These are phyloP conservation scores for Piscicola geometra DNA, from an alignment of 2,888 invertebrate species.

Conservation along the genomic window DNA sequence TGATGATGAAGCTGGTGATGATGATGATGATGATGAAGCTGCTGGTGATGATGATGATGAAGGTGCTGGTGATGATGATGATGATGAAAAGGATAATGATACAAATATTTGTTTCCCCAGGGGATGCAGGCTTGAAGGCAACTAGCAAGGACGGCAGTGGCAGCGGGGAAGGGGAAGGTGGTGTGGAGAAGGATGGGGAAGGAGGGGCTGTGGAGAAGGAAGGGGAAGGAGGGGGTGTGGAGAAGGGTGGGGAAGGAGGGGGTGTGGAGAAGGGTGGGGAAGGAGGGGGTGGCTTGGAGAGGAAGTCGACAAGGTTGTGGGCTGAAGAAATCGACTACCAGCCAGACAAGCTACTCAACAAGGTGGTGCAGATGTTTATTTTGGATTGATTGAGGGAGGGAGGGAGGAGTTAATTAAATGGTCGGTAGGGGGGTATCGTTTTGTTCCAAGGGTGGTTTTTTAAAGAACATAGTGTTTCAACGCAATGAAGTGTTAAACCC, in stretches of 20 bases:
- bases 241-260: not conserved
- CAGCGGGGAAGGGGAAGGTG: not conserved
- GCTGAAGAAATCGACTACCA: slow-evolving; percentile 78
- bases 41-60: slow-evolving; percentile 95
- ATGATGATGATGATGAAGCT: slow-evolving; percentile 93
- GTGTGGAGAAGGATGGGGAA: too few relatives aligned
- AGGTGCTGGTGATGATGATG: slow-evolving; percentile 63
- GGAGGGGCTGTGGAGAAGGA: too few relatives aligned
- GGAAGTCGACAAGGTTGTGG: slow-evolving; percentile 76
- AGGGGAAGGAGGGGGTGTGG: slow-evolving; percentile 31
- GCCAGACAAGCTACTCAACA: slow-evolving; percentile 77
- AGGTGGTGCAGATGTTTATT: slow-evolving; percentile 59
- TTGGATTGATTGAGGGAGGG: not conserved
- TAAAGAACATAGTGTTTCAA: too few relatives aligned
- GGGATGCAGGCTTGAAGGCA: slow-evolving; percentile 60
- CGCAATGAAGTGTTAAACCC: too few relatives aligned
- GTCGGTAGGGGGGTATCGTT: too few relatives aligned
- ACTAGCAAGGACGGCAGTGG: not conserved
- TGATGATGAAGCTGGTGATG: slow-evolving; percentile 51
- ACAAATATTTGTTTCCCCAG: too few relatives aligned
- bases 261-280: slow-evolving; percentile 38
- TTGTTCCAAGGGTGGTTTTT: too few relatives aligned
- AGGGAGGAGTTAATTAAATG: too few relatives aligned
- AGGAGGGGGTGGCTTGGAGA: slow-evolving; percentile 43
- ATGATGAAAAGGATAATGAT: not conserved